Evolutionary conservation across 2,113 vertebrate genomes (phyloP).

Genomic region (Furnarius figulus): DNA sequence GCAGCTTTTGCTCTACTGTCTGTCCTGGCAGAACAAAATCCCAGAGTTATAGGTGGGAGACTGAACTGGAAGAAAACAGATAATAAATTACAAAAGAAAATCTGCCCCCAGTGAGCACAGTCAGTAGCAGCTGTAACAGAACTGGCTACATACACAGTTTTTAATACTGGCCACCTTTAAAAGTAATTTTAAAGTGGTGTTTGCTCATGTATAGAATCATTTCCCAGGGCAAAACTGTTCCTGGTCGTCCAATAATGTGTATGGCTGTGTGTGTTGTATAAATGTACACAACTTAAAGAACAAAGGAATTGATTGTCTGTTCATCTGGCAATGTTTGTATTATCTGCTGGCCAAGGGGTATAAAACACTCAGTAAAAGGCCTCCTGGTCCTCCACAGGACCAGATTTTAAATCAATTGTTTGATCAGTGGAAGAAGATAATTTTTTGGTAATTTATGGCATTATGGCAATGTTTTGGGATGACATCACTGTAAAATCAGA

Average conservation of each 20-base stretch:
- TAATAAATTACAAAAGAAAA: conserved; percentile 30
- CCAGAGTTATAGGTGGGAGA: conserved; percentile 15
- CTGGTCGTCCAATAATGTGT: background rate
- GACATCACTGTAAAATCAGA: conserved; percentile 37
- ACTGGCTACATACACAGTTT: background rate
- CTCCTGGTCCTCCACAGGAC: background rate
- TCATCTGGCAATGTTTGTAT: background rate
- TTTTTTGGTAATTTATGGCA: background rate
- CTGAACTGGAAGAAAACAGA: background rate
- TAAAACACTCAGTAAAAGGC: background rate
- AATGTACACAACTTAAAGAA: background rate
- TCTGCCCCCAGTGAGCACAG: conserved; percentile 9
- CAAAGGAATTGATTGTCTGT: background rate
- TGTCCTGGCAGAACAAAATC: background rate
- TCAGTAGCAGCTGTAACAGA: conserved; percentile 31
- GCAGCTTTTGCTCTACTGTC: background rate
- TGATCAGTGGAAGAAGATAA: background rate
- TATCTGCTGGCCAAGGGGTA: background rate
- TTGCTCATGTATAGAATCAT: background rate
- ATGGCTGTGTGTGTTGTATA: background rate
- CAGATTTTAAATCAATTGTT: background rate
- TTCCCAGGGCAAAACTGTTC: background rate
- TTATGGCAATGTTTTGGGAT: background rate
- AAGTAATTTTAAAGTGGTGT: conserved; percentile 4
- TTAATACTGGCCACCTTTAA: conserved; percentile 22